Conservation (phyloP, 2,113 vertebrate species). For the Excalfactoria chinensis region DNA sequence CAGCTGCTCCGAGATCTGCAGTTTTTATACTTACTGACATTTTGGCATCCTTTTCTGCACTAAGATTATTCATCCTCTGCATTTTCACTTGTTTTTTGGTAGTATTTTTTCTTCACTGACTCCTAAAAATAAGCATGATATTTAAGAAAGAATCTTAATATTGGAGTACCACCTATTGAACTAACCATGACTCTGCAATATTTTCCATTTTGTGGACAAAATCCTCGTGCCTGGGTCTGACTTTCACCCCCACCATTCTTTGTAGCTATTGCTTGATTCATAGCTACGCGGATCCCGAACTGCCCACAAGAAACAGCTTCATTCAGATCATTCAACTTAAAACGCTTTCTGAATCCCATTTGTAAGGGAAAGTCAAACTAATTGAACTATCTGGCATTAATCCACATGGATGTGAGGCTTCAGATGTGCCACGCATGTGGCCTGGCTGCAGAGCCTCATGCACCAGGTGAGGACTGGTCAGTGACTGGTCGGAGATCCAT, state of each 20-base stretch:
- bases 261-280: too few species aligned
- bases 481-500: neutral
- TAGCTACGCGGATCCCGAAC: too few species aligned
- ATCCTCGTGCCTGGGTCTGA: neutral
- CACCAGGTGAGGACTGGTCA: too few species aligned
- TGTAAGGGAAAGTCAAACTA: neutral
- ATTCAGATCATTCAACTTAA: neutral
- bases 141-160: neutral
- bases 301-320: neutral
- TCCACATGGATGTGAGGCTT: neutral
- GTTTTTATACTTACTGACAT: neutral
- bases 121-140: neutral
- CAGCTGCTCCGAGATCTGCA: neutral
- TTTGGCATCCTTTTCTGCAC: neutral
- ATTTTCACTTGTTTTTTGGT: neutral
- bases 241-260: neutral
- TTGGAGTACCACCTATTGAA: neutral
- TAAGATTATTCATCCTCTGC: neutral
- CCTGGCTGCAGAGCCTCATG: neutral
- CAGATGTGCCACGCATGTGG: fast-evolving
- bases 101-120: neutral
- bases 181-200: neutral
- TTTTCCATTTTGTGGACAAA: neutral
- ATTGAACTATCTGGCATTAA: neutral
- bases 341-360: neutral